Evolutionary conservation across 2,113 vertebrate genomes (phyloP).

Genomic region (Myotis yumanensis): DNA sequence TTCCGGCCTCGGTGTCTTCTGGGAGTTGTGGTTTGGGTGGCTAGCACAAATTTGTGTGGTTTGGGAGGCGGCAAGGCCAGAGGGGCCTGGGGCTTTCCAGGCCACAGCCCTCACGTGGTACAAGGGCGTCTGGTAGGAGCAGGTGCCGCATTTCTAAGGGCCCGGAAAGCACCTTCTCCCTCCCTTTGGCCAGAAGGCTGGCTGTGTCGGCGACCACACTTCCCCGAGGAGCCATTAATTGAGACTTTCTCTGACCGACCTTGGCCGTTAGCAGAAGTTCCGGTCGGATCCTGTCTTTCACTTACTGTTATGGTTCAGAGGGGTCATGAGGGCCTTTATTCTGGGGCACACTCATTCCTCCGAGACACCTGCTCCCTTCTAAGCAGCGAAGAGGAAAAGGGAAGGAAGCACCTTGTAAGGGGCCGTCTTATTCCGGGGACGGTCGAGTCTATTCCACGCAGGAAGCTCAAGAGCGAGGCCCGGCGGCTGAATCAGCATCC

Average conservation of each 20-base stretch:
- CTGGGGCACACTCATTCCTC: background rate
- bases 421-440: background rate
- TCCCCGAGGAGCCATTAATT: no score
- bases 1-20: background rate
- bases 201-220: background rate
- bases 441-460: background rate
- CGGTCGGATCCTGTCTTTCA: background rate
- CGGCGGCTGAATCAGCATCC: background rate
- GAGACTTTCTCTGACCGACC: background rate
- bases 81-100: accelerated
- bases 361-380: background rate
- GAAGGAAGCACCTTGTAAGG: background rate
- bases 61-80: accelerated
- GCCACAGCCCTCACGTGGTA: accelerated
- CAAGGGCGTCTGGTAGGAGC: background rate
- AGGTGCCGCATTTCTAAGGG: background rate
- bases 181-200: background rate
- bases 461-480: background rate
- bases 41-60: no score
- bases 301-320: background rate
- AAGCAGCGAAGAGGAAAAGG: background rate
- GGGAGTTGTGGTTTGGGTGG: background rate
- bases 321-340: background rate
- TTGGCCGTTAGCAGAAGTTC: background rate
- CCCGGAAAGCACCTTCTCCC: background rate